Conservation (phyloP, 2,888 invertebrate species). For the Folsomia manolachei region DNA sequence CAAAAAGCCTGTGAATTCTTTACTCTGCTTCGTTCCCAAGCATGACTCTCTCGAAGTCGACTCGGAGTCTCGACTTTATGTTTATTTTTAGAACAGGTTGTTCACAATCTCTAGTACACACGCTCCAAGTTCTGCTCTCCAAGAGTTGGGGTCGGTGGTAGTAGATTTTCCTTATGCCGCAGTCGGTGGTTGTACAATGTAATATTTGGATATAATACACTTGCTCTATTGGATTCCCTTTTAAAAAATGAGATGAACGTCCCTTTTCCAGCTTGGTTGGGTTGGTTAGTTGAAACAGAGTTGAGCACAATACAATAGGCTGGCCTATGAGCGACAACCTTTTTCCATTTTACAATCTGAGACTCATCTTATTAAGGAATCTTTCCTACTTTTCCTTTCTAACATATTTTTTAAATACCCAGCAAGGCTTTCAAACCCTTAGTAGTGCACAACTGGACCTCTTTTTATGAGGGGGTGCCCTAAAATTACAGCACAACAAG, state of each 20-base stretch:
- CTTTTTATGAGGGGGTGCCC: too few species aligned
- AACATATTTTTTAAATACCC: not conserved
- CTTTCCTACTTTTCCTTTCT: not conserved
- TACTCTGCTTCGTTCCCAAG: not conserved
- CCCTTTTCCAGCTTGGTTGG: not conserved
- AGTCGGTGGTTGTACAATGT: not conserved
- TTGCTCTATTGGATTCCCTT: not conserved
- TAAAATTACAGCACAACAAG: too few species aligned
- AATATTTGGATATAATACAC: not conserved
- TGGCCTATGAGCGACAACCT: too few species aligned
- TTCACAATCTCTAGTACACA: constrained; percentile 19
- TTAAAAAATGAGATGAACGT: not conserved
- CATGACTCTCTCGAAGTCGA: constrained; percentile 10
- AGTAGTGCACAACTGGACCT: not conserved
- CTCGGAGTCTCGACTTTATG: constrained; percentile 29
- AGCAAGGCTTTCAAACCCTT: not conserved
- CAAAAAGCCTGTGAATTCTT: not conserved
- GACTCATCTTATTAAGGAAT: not conserved
- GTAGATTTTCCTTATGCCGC: not conserved
- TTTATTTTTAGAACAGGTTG: constrained; percentile 44
- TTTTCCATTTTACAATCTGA: too few species aligned
- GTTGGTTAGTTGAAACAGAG: too few species aligned
- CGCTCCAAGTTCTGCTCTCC: not conserved
- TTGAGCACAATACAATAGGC: not conserved
- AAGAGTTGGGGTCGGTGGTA: not conserved